Evolutionary conservation across 2,888 invertebrate species (phyloP).

Genomic region (Thecophora atra): DNA sequence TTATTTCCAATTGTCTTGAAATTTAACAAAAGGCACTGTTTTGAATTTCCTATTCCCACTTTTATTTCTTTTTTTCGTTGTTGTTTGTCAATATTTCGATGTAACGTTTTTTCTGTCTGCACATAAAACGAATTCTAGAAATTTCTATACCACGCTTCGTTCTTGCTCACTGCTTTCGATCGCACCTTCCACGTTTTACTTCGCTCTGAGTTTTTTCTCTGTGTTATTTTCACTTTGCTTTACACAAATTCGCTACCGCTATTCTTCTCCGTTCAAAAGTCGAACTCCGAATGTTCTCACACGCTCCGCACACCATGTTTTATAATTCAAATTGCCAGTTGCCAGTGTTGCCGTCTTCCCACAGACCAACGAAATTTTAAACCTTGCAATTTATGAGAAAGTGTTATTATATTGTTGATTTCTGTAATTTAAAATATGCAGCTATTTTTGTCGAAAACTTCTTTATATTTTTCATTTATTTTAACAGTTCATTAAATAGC

Average conservation of each 20-base stretch:
- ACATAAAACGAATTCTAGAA: slow-evolving; percentile 18
- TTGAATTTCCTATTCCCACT: background rate
- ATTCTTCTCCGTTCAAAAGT: slow-evolving; percentile 51
- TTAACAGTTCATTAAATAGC: too few relatives aligned
- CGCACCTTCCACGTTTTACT: slow-evolving; percentile 11
- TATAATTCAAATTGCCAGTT: slow-evolving; percentile 48
- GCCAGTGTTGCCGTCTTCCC: too few relatives aligned
- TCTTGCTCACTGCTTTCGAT: background rate
- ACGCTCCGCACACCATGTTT: background rate
- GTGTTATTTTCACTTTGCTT: slow-evolving; percentile 38
- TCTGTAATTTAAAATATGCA: too few relatives aligned
- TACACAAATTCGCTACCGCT: slow-evolving; percentile 19
- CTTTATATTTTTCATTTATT: too few relatives aligned
- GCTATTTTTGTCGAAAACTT: too few relatives aligned
- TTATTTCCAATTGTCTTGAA: background rate
- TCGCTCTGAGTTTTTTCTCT: slow-evolving; percentile 11
- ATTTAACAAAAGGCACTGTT: background rate
- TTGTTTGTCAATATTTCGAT: background rate
- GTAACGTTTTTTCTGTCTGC: background rate
- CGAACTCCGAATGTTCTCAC: slow-evolving; percentile 43
- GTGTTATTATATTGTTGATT: too few relatives aligned
- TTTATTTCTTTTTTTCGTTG: background rate
- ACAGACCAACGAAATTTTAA: too few relatives aligned
- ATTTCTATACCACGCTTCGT: background rate
- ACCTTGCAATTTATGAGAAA: too few relatives aligned